Percentiles rank a stretch among this genome's conserved stretches.
phyloP scores from a whole-genome alignment of 2,113 vertebrate genomes.

The Meriones unguiculatus region DNA sequence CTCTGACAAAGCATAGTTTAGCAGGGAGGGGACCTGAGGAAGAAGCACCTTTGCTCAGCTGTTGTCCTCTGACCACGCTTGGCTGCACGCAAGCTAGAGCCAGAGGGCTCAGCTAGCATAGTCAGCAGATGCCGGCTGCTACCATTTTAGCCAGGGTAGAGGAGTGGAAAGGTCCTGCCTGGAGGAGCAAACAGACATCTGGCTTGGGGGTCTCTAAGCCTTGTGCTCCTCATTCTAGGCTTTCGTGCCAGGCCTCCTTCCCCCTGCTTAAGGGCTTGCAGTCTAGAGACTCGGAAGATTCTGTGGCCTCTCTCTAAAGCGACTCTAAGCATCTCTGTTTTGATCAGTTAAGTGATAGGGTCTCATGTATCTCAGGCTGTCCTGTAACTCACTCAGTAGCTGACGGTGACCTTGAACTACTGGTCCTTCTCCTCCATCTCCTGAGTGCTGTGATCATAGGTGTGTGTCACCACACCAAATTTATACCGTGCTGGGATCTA shows the following conservation, averaged over 20 bases:
- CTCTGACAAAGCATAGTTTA: background rate
- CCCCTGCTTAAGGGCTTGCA: background rate
- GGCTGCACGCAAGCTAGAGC: background rate
- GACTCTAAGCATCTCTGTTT: background rate
- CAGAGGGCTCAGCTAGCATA: background rate
- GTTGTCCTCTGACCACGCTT: background rate
- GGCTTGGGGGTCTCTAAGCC: accelerated
- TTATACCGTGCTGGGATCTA: background rate
- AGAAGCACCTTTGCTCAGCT: background rate
- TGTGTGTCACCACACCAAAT: background rate
- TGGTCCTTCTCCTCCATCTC: background rate
- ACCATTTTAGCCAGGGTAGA: background rate
- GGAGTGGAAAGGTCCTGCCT: background rate
- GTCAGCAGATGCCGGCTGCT: background rate
- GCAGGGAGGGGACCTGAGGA: background rate
- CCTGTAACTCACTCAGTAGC: background rate
- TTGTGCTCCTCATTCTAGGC: background rate
- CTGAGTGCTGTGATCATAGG: background rate
- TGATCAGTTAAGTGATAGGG: background rate
- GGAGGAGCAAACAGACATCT: background rate
- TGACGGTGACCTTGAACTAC: background rate
- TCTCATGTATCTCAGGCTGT: background rate
- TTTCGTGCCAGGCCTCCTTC: background rate
- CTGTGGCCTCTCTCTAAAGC: background rate
- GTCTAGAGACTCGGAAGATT: background rate